Base-by-base conservation (phyloP, 37 sponge, comb jelly and placozoan species). In the Chondrilla cf. caribensis region DNA sequence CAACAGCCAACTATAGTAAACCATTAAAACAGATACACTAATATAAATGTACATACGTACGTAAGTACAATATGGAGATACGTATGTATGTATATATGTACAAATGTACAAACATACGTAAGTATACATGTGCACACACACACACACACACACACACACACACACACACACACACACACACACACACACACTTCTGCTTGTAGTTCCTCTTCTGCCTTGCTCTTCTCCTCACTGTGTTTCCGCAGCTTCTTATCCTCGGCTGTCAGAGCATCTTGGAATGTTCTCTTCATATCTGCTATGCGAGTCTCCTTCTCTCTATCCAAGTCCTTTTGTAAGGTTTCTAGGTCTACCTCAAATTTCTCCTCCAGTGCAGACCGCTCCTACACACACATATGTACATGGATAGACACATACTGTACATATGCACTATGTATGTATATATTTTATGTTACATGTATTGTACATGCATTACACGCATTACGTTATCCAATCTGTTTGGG, bases 1-100 rank as follows among this genome's bases (percentile, higher is more conserved):
- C 54, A 11, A 38, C 77, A 31, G 51, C 82, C 33, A 87, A 29
- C 87, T 87, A 58, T 38, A 3, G 25, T 3, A 78, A 37, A 71
- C 17, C 21, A 41, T 7, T 7, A 62, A n/a, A 6, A 62, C 25
- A 62, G 22, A n/a, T 62, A 62, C 64, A 62, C 18, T 62, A n/a
- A 62, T 62, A 28, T 15, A 62, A 7, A 62, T 47, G 51, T 29
- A 62, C 64, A 15, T 62, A 62, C 15, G 64, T 62, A 62, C 29
- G 15, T 62, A 62, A 6, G 22, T 62, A 28, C 25, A 7, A 28
- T 60, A 60, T n/a, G 15, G 7, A 60, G 19, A 60, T 60, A 22
- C 29, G 24, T 22, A 62, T 15, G 15, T 62, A 29, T 15, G 6
- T 62, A 62, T 62, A 15, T 62, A 62, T 22, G 22, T 62, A 62